phyloP scores from a whole-genome alignment of 2,888 invertebrate genomes.

The Plemyria rubiginata region DNA sequence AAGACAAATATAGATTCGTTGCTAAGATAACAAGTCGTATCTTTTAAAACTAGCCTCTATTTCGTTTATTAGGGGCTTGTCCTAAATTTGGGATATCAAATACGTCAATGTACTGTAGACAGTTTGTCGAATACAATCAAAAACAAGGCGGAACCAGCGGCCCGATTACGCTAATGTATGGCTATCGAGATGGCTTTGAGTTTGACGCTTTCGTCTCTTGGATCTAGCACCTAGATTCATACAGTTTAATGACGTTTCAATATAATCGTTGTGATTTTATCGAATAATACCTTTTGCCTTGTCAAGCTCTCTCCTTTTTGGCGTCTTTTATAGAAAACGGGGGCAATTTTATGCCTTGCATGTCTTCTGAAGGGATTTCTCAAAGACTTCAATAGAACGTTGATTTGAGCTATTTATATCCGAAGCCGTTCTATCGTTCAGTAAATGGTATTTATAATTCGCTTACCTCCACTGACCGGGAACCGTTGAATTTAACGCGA shows the following conservation, averaged over 20 bases:
- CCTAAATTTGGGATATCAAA: not conserved
- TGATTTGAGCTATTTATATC: conserved; percentile 30
- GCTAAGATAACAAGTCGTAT: conserved; percentile 11
- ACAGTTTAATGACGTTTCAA: no score
- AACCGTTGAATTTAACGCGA: conserved; percentile 20
- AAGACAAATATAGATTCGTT: conserved; percentile 13
- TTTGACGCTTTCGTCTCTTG: no score
- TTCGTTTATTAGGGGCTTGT: conserved; percentile 8
- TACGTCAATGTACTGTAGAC: not conserved
- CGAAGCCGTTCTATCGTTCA: conserved; percentile 22
- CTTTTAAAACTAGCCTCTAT: conserved; percentile 10
- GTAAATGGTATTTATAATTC: conserved; percentile 30
- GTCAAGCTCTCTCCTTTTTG: no score
- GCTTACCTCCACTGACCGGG: conserved; percentile 26
- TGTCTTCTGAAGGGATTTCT: not conserved
- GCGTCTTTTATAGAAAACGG: no score
- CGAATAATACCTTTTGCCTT: no score
- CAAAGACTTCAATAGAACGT: conserved; percentile 11
- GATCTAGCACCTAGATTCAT: no score
- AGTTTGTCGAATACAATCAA: no score
- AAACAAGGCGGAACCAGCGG: no score
- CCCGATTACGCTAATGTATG: no score
- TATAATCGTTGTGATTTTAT: no score
- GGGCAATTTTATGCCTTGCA: no score
- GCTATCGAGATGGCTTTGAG: no score